These are phyloP conservation scores for Spheniscus mendiculus DNA, from an alignment of 2,113 vertebrate genomes.

Conservation along the genomic window DNA sequence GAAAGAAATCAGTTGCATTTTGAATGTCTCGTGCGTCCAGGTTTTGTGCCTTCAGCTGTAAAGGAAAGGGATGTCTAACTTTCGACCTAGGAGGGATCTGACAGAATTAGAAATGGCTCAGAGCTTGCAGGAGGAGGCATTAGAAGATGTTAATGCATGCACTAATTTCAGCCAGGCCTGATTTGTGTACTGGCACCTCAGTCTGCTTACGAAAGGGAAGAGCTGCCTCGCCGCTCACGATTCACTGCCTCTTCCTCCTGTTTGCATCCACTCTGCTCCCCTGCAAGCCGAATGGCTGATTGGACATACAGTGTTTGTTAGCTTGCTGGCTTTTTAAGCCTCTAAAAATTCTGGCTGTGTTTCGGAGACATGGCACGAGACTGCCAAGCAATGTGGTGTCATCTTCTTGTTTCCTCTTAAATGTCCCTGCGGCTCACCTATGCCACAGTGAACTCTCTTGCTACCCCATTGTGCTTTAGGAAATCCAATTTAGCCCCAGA, in stretches of 20 bases:
- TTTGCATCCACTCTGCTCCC: neutral
- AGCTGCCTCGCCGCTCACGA: neutral
- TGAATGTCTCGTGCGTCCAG: neutral
- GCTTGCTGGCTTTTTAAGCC: neutral
- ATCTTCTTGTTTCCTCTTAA: neutral
- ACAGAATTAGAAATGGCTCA: neutral
- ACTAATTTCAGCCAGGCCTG: neutral
- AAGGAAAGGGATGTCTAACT: neutral
- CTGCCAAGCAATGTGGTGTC: neutral
- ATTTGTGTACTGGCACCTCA: neutral
- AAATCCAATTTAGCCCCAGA: neutral
- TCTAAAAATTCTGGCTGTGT: neutral
- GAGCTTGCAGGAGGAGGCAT: neutral
- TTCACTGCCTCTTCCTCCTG: neutral
- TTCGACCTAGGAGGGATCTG: neutral
- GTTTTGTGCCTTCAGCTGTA: neutral
- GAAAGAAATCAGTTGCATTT: neutral
- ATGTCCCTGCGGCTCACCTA: accelerated
- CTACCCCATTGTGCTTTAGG: neutral
- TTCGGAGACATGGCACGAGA: neutral
- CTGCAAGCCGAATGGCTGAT: accelerated
- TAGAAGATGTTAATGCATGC: neutral
- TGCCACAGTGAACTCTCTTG: neutral
- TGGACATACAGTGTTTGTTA: neutral
- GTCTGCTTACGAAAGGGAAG: neutral